These are phyloP conservation scores for Nemurella pictetii DNA, from an alignment of 2,888 invertebrate genomes.

Conservation along the genomic window DNA sequence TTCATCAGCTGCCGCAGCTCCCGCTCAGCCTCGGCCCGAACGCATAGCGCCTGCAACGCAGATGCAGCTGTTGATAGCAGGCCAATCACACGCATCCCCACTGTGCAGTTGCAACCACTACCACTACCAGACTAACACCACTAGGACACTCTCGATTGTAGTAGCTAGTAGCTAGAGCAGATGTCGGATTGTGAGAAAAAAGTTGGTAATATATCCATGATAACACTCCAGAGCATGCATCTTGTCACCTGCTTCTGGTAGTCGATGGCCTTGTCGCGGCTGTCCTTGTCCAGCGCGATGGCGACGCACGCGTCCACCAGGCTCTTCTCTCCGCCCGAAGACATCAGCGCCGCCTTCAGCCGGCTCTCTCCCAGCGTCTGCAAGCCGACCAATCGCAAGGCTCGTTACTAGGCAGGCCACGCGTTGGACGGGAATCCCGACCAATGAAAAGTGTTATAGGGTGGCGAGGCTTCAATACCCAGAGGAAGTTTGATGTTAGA, in stretches of 20 bases:
- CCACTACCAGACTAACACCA: no score
- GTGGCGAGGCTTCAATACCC: no score
- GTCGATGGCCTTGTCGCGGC: conserved; percentile 65
- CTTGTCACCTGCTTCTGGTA: conserved; percentile 73
- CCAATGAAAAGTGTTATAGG: not conserved
- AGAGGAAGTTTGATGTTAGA: no score
- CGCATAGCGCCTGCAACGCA: conserved; percentile 63
- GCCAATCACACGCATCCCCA: no score
- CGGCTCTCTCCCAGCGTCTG: conserved; percentile 37
- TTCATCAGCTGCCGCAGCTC: conserved; percentile 78
- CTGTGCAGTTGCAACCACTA: no score
- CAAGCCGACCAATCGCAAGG: conserved; percentile 22
- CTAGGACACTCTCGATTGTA: no score
- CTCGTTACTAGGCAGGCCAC: not conserved
- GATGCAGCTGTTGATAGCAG: no score
- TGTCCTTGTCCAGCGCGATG: conserved; percentile 70
- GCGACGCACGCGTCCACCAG: conserved; percentile 60
- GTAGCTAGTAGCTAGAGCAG: no score
- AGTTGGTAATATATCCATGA: no score
- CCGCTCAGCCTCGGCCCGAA: conserved; percentile 68
- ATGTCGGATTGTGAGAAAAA: no score
- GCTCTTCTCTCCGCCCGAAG: conserved; percentile 59
- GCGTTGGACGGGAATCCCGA: not conserved
- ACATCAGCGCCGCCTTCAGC: conserved; percentile 65
- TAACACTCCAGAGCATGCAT: no score